Percentiles rank a stretch among this genome's conserved stretches.
Evolutionary conservation across 2,113 vertebrate species (phyloP).

Genomic region (Dipodomys spectabilis): DNA sequence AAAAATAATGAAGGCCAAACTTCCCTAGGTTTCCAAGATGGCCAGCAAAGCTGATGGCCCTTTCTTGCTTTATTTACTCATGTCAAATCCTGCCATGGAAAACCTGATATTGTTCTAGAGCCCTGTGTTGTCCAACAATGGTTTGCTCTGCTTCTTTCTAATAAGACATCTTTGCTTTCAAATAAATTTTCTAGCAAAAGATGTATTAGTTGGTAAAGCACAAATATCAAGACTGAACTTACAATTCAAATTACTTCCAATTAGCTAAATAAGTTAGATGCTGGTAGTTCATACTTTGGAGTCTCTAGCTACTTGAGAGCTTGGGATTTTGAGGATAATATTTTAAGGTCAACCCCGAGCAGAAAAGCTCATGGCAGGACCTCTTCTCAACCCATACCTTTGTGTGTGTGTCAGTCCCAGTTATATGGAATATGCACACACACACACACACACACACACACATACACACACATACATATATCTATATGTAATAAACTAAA

Average conservation of each 20-base stretch:
- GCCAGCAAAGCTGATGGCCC: neutral
- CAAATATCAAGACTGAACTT: constrained; percentile 27
- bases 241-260: constrained; percentile 22
- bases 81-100: neutral
- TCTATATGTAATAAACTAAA: no score
- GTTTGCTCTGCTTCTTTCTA: neutral
- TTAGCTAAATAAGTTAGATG: neutral
- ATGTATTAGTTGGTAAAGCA: neutral
- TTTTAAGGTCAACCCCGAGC: no score
- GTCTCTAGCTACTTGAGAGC: no score
- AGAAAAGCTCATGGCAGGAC: no score
- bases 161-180: neutral
- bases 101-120: neutral
- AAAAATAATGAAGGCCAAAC: neutral
- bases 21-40: neutral
- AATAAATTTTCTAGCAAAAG: constrained; percentile 21
- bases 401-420: no score
- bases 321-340: no score
- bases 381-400: no score
- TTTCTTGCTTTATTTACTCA: neutral
- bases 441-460: no score
- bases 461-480: no score
- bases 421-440: no score
- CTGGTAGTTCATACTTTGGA: neutral
- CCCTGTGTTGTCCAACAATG: neutral